These are phyloP conservation scores for Iselma pallidipennis DNA, from an alignment of 2,888 invertebrate species.

Conservation along the genomic window DNA sequence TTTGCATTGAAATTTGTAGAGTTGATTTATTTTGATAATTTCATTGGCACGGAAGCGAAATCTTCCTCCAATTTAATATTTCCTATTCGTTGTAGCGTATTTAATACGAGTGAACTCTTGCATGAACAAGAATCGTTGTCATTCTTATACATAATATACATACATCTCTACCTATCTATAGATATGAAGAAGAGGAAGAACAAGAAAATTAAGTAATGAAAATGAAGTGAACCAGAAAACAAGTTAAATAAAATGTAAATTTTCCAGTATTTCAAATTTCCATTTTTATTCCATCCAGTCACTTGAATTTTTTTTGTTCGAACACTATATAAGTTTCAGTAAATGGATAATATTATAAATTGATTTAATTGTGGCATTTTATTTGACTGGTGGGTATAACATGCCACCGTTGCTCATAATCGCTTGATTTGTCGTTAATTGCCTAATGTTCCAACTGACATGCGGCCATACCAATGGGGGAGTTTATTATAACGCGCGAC, in stretches of 20 bases:
- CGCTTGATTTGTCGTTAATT: conserved; percentile 48
- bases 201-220: not conserved
- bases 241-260: not conserved
- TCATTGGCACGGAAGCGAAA: not conserved
- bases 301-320: too few species aligned
- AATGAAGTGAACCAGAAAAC: not conserved
- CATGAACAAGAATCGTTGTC: conserved; percentile 15
- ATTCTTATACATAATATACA: not conserved
- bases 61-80: conserved; percentile 3
- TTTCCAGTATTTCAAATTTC: not conserved
- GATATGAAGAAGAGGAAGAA: not conserved
- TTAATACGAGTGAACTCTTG: conserved; percentile 2
- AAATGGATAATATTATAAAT: too few species aligned
- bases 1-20: not conserved
- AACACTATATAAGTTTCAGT: too few species aligned
- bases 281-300: not conserved
- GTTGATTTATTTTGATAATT: conserved; percentile 1
- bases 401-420: conserved; percentile 38
- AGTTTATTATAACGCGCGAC: conserved; percentile 33
- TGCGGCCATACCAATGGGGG: conserved; percentile 27
- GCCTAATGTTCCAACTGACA: conserved; percentile 41
- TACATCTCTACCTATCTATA: too few species aligned
- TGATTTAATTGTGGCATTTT: not conserved
- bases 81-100: conserved; percentile 7
- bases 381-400: conserved; percentile 5